These are phyloP conservation scores for Hylaea fasciaria DNA, from an alignment of 2,888 invertebrate species.

Conservation along the genomic window DNA sequence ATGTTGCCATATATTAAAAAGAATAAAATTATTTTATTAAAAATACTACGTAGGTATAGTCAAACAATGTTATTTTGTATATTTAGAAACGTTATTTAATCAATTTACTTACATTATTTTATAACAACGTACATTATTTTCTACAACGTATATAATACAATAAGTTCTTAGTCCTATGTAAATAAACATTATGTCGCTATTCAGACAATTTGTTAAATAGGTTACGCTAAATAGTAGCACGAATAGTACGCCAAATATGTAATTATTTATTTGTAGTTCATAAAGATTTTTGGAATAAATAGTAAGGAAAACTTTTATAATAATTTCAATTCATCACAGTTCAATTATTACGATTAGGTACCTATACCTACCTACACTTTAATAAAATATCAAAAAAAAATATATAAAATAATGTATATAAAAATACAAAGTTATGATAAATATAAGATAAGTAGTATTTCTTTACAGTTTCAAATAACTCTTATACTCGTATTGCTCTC, in stretches of 20 bases:
- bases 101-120: conserved; percentile 12
- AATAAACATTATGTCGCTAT: no score
- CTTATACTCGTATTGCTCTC: not conserved
- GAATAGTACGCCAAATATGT: not conserved
- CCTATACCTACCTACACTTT: not conserved
- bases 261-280: not conserved
- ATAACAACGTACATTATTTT: conserved; percentile 3
- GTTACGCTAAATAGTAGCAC: no score
- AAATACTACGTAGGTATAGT: not conserved
- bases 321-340: conserved; percentile 31
- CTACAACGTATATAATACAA: no score
- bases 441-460: not conserved
- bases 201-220: no score
- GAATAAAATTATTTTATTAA: not conserved
- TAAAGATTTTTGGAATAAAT: not conserved
- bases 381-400: no score
- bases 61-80: conserved; percentile 9
- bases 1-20: not conserved
- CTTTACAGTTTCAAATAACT: not conserved
- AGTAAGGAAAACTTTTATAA: not conserved
- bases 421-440: not conserved
- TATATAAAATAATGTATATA: not conserved
- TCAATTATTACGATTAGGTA: conserved; percentile 10
- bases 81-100: conserved; percentile 15
- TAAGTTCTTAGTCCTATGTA: no score